Evolutionary conservation across 1,140 invertebrate species (phyloP), one percentile per base, ranked within the genome.

Genomic region (Ips typographus): DNA sequence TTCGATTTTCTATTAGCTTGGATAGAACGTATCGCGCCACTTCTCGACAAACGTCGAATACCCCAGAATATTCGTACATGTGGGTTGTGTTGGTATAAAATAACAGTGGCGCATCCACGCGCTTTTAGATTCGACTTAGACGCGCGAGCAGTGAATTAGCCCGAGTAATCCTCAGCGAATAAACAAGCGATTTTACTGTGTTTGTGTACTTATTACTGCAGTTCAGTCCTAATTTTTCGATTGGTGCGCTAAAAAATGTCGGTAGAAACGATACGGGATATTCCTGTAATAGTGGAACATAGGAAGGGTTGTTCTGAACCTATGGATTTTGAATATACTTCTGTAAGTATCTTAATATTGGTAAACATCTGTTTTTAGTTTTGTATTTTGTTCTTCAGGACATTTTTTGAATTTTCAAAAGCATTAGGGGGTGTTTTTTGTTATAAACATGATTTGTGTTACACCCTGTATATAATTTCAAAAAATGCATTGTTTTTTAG

Each of bases 241-340:
- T 63, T 51, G 3, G 44, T 49, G 22, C 51, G 5, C 3, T 22
- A 41, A 59, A 47, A 55, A 38, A 52, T 53, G 38, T 38, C 67
- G 42, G 65, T 71, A 42, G 72, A 73, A 36, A 71, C 65, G 36
- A 67, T 73, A 38, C 2, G 59, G 7, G 67, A 58, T 37, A 71
- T 73, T 41, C 72, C 72, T 41, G 43, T 73, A 37, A 63, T 73
- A 51, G 63, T 71, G 36, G 69, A 73, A 40, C 67, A 57, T 39
- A 55, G 60, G 22, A 62, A 56, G 4, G 4, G 44, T 36, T 68
- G 57, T 38, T 58, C 38, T n/a, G 63, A 47, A n/a, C 72, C 72
- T 43, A 68, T 72, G 68, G 59, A 52, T 42, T 8, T 47, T 55
- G 56, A 59, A 38, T 56, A 64, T 43, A 47, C 62, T 66, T 4